Conservation (phyloP, 2,888 invertebrate species). For the Athalia circularis region DNA sequence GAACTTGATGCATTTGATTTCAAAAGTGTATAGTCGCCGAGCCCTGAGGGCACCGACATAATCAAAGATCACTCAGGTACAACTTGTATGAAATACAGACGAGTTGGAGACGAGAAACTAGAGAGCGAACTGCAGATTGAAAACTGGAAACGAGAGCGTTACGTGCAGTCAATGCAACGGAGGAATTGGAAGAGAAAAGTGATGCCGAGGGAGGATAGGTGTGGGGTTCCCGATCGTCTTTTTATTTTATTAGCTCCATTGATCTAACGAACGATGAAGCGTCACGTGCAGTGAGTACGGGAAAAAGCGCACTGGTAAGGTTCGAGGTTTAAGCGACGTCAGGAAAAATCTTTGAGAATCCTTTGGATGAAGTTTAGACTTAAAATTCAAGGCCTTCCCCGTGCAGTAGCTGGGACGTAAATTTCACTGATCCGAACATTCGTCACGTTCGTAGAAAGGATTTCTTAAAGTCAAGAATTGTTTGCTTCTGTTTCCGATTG, state of each 20-base stretch:
- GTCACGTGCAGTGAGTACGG: conserved; percentile 20
- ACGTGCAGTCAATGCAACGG: conserved; percentile 15
- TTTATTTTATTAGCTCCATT: conserved; percentile 36
- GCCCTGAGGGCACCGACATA: too few species aligned
- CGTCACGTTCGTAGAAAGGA: conserved; percentile 33
- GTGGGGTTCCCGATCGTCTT: conserved; percentile 16
- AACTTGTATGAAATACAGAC: background rate
- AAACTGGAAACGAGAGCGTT: background rate
- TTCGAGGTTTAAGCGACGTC: background rate
- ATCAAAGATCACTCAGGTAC: conserved; percentile 1
- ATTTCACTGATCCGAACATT: conserved; percentile 37
- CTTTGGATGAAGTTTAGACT: background rate
- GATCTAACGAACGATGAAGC: conserved; percentile 36
- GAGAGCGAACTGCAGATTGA: conserved; percentile 1
- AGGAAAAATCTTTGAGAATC: background rate
- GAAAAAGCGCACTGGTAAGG: background rate
- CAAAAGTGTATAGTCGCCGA: too few species aligned
- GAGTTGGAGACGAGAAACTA: background rate
- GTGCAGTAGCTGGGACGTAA: conserved; percentile 15
- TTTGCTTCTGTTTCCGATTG: conserved; percentile 43
- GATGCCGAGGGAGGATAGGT: conserved; percentile 7
- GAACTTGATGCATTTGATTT: too few species aligned
- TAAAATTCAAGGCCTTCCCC: conserved; percentile 20
- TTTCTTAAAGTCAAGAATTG: conserved; percentile 29
- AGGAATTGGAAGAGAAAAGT: conserved; percentile 14